Evolutionary conservation across 2,888 invertebrate genomes (phyloP).

Genomic region (Xestia sexstrigata): DNA sequence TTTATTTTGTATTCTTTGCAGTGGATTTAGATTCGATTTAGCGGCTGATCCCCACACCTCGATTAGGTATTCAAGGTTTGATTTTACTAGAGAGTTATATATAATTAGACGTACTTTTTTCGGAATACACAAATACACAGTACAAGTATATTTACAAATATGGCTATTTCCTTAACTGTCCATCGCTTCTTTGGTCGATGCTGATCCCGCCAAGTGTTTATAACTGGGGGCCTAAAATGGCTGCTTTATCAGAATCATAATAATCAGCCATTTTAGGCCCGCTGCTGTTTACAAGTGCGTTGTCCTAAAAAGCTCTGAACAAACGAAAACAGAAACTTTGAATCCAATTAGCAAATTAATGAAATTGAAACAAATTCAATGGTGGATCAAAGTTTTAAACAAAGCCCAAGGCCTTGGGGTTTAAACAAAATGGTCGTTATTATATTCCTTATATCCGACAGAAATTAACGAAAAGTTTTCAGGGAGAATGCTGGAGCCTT

Average conservation of each 20-base stretch:
- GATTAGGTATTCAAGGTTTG: too few species aligned
- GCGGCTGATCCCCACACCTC: too few species aligned
- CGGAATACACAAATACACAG: too few species aligned
- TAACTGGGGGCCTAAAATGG: too few species aligned
- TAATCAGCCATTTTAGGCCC: too few species aligned
- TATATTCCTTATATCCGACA: slow-evolving; percentile 12
- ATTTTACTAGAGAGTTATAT: too few species aligned
- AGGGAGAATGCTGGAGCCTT: not conserved
- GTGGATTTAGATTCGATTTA: too few species aligned
- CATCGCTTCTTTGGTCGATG: not conserved
- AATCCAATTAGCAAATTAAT: slow-evolving; percentile 51
- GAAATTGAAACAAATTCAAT: slow-evolving; percentile 45
- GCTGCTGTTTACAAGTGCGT: not conserved
- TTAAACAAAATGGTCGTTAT: slow-evolving; percentile 26
- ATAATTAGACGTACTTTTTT: too few species aligned
- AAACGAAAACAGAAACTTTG: slow-evolving; percentile 26
- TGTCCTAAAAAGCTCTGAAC: slow-evolving; percentile 11
- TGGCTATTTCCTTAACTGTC: too few species aligned
- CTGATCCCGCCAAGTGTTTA: not conserved
- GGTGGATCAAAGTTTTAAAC: slow-evolving; percentile 30
- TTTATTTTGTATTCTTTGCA: too few species aligned
- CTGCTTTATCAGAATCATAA: too few species aligned
- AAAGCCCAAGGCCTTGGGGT: slow-evolving; percentile 21
- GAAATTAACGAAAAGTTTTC: slow-evolving; percentile 5
- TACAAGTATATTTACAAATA: too few species aligned